Conservation (phyloP, 2,888 invertebrate genomes). For the Euphydryas editha region DNA sequence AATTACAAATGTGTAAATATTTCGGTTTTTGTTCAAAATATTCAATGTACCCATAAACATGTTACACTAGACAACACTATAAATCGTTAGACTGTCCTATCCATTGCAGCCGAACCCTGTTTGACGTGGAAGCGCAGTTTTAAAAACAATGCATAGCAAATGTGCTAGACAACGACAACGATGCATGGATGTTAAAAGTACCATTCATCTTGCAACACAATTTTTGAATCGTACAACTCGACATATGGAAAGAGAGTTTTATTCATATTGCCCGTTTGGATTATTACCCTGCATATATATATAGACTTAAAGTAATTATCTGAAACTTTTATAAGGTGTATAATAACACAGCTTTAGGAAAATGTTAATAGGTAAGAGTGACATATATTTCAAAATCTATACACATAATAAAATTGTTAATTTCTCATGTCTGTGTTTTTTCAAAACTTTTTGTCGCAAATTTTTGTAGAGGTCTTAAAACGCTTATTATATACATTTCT, state of each 20-base stretch:
- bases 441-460: no score
- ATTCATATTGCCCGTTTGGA: background rate
- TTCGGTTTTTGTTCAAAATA: background rate
- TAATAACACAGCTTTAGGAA: no score
- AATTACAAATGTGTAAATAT: background rate
- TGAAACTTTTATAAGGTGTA: no score
- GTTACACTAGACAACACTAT: background rate
- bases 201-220: constrained; percentile 14
- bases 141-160: constrained; percentile 13
- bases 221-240: constrained; percentile 6
- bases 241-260: constrained; percentile 4
- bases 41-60: constrained; percentile 5
- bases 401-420: no score
- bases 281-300: background rate
- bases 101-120: constrained; percentile 4
- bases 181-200: constrained; percentile 8
- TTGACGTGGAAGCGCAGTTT: constrained; percentile 13
- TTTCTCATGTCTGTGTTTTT: no score
- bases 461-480: no score
- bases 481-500: no score
- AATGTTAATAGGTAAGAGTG: no score
- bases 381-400: no score
- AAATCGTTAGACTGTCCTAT: constrained; percentile 10
- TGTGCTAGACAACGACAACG: constrained; percentile 15
- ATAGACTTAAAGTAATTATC: no score